A percentile compares a stretch with the other conserved stretches of the same genome.
phyloP scores from a whole-genome alignment of 2,797 vertebrate genomes.

The Phyllotis vaccarum region DNA sequence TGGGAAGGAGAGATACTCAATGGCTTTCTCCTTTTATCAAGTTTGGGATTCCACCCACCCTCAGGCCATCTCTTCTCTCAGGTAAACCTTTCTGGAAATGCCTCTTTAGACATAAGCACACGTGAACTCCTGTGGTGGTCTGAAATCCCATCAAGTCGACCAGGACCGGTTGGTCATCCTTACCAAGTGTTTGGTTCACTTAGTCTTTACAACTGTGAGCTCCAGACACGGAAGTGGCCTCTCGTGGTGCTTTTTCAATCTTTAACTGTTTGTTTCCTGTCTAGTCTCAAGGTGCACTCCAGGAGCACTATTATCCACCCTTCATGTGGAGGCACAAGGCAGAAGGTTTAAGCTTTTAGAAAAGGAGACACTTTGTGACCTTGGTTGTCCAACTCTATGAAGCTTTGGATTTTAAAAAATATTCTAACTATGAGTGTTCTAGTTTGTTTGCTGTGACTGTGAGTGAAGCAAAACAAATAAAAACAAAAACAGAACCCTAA shows the following conservation, averaged over 20 bases:
- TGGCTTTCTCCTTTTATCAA: background rate
- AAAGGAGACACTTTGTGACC: fast-evolving
- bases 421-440: background rate
- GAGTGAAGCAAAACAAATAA: background rate
- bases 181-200: background rate
- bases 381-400: fast-evolving
- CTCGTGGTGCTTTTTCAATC: background rate
- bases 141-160: background rate
- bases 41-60: background rate
- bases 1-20: background rate
- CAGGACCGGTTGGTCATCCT: background rate
- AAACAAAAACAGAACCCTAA: background rate
- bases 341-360: background rate
- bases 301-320: background rate
- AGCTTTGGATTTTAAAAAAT: background rate
- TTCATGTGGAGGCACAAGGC: background rate
- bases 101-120: background rate
- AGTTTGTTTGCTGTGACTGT: background rate
- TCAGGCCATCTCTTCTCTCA: background rate
- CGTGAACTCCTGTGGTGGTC: background rate
- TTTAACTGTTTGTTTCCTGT: background rate
- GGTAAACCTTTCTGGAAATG: background rate
- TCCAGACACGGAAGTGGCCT: too few species aligned
- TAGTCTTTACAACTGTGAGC: background rate
- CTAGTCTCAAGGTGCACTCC: background rate